Conservation (phyloP, 2,113 vertebrate species). For the Thunnus maccoyii region DNA sequence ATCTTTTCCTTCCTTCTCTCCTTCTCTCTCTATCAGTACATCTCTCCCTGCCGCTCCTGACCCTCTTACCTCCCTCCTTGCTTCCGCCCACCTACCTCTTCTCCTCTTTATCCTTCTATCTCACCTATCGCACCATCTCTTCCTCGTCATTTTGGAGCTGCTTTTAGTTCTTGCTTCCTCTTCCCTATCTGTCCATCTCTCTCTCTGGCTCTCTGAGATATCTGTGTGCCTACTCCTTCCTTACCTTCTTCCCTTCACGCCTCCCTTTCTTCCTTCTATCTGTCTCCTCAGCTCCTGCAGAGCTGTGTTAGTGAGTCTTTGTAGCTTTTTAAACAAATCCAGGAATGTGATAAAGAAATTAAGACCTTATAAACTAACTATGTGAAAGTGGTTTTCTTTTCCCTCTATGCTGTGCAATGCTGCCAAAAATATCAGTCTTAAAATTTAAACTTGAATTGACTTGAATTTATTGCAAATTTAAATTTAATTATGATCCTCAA, state of each 20-base stretch:
- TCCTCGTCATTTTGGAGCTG: constrained; percentile 50
- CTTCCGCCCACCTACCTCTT: constrained; percentile 28
- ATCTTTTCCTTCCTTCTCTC: constrained; percentile 7
- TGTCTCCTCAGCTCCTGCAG: constrained; percentile 38
- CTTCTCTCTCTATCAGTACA: constrained; percentile 18
- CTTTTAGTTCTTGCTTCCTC: constrained; percentile 63
- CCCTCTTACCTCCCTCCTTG: constrained; percentile 33
- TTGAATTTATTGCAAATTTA: no score
- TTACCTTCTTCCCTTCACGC: neutral
- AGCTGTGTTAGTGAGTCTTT: neutral
- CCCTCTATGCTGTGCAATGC: neutral
- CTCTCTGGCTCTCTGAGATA: constrained; percentile 40
- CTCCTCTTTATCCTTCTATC: constrained; percentile 55
- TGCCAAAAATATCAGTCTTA: neutral
- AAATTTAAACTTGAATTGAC: neutral
- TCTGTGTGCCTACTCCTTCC: constrained; percentile 14
- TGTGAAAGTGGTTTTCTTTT: no score
- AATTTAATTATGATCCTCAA: no score
- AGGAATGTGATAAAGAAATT: no score
- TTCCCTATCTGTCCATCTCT: constrained; percentile 61
- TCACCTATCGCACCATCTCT: constrained; percentile 60
- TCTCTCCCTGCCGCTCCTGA: constrained; percentile 10
- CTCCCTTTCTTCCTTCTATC: neutral
- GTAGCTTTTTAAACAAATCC: neutral
- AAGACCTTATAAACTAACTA: no score